Percentiles rank a stretch among this genome's conserved stretches.
phyloP scores from a whole-genome alignment of 2,113 vertebrate genomes.

The Thinocorus orbignyianus region DNA sequence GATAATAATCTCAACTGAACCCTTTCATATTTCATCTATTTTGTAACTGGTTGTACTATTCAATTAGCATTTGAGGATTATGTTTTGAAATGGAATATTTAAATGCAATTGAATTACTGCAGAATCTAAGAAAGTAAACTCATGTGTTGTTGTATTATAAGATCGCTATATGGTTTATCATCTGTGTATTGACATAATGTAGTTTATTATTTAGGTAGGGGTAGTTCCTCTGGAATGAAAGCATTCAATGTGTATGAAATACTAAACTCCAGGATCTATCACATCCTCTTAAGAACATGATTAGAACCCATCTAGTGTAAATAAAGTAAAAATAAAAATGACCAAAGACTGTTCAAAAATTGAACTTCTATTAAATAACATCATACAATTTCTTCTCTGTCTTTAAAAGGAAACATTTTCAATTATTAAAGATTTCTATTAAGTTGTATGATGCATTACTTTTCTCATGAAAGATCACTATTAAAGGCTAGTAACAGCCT shows the following conservation, averaged over 20 bases:
- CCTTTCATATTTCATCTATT: not conserved
- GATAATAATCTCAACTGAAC: not conserved
- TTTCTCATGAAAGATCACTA: not conserved
- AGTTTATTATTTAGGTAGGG: not conserved
- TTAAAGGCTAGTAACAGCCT: not conserved
- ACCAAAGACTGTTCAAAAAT: not conserved
- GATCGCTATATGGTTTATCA: not conserved
- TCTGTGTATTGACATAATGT: not conserved
- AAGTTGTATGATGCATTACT: not conserved
- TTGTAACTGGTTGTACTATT: not conserved
- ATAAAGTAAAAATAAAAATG: not conserved
- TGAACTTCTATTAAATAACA: not conserved
- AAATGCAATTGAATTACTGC: not conserved
- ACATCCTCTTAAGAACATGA: not conserved
- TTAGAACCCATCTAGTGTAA: not conserved
- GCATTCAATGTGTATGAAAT: not conserved
- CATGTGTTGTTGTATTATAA: not conserved
- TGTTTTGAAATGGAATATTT: not conserved
- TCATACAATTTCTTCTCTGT: not conserved
- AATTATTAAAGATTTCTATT: not conserved
- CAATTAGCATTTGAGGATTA: slow-evolving; percentile 21
- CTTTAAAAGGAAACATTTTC: not conserved
- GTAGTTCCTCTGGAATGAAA: not conserved
- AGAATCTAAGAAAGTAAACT: not conserved
- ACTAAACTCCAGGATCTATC: not conserved